Conservation (phyloP, 2,797 vertebrate species). For the Sebastes aleutianus region DNA sequence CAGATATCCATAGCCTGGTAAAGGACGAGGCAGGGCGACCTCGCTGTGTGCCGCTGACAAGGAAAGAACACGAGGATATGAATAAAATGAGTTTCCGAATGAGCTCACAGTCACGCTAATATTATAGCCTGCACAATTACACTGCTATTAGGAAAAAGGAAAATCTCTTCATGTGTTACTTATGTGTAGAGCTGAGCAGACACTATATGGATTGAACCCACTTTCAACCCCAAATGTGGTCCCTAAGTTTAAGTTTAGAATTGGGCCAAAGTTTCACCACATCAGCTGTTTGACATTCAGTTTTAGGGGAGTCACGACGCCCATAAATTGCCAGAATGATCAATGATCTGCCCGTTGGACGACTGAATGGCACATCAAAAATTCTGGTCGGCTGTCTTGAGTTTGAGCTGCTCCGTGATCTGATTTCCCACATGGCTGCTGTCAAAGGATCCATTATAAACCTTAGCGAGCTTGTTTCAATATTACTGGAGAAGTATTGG, state of each 20-base stretch:
- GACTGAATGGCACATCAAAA: neutral
- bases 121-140: neutral
- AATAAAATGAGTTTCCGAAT: neutral
- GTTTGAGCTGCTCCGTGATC: neutral
- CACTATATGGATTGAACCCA: neutral
- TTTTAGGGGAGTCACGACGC: neutral
- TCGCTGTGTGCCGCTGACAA: conserved; percentile 1
- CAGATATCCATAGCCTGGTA: conserved; percentile 24
- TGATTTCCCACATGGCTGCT: neutral
- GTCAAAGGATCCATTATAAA: conserved; percentile 8
- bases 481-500: neutral
- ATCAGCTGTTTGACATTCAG: neutral
- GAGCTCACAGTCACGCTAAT: neutral
- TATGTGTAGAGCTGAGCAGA: neutral
- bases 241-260: neutral
- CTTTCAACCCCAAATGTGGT: neutral
- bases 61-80: conserved; percentile 5
- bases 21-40: conserved; percentile 49
- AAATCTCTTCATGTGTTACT: neutral
- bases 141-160: neutral
- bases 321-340: neutral
- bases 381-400: neutral
- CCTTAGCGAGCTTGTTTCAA: conserved; percentile 1
- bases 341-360: neutral
- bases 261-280: neutral